A percentile compares a stretch with the other conserved stretches of the same genome.
These are phyloP conservation scores for Oxyruncus cristatus DNA, from an alignment of 2,113 vertebrate genomes.

Conservation along the genomic window DNA sequence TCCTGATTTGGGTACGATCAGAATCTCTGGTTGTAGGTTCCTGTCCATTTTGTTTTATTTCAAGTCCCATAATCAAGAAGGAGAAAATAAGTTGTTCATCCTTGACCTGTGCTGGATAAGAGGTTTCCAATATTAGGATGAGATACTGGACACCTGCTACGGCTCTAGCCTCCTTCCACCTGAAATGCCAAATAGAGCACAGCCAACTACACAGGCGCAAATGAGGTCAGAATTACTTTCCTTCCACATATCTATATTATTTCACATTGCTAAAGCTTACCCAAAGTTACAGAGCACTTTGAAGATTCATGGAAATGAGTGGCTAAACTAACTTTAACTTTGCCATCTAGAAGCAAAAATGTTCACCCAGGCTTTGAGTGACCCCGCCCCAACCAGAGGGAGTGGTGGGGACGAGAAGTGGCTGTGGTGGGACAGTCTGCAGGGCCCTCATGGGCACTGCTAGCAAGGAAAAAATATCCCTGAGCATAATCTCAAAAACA, in stretches of 20 bases:
- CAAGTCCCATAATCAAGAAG: not conserved
- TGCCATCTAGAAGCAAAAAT: not conserved
- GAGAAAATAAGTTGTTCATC: not conserved
- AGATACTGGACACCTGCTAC: not conserved
- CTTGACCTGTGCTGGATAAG: not conserved
- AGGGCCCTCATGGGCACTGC: not conserved
- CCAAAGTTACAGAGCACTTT: conserved; percentile 20
- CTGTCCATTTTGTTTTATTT: not conserved
- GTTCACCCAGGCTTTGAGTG: not conserved
- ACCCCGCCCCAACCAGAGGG: fast-evolving
- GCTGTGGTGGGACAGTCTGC: not conserved
- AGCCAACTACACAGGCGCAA: not conserved
- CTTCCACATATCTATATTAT: not conserved
- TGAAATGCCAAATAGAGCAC: not conserved
- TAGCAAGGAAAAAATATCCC: not conserved
- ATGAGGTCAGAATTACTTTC: not conserved
- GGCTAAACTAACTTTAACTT: conserved; percentile 15
- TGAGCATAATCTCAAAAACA: not conserved
- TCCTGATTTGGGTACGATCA: not conserved
- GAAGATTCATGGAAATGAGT: not conserved
- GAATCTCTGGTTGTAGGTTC: not conserved
- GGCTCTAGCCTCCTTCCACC: not conserved
- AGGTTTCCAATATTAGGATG: not conserved
- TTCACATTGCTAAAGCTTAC: not conserved
- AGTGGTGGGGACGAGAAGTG: fast-evolving